Evolutionary conservation across 1,140 invertebrate species (phyloP).

Genomic region (Polypedilum vanderplanki): DNA sequence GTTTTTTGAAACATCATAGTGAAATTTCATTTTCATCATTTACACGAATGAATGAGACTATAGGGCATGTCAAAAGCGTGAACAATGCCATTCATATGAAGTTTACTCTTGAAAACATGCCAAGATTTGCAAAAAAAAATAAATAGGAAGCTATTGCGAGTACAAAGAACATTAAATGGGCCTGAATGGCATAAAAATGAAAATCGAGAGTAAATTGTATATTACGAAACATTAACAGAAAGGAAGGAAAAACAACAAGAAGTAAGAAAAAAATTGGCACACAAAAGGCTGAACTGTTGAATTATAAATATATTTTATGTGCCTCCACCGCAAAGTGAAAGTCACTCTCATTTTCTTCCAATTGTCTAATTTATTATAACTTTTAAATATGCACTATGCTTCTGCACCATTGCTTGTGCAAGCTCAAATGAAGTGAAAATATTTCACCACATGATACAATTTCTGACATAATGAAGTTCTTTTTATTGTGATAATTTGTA

Average conservation of each 20-base stretch:
- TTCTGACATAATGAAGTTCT: too few species aligned
- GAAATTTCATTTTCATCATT: too few species aligned
- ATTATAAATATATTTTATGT: not conserved
- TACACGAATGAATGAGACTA: not conserved
- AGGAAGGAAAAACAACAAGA: not conserved
- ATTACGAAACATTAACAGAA: not conserved
- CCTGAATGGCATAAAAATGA: not conserved
- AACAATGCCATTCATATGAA: conserved; percentile 12
- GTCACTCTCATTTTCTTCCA: not conserved
- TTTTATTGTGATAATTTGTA: too few species aligned
- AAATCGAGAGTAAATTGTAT: not conserved
- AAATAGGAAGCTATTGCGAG: not conserved
- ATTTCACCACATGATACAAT: too few species aligned
- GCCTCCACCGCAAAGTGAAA: not conserved
- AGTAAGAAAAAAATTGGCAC: too few species aligned
- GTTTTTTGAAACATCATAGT: too few species aligned
- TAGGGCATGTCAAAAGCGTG: conserved; percentile 4
- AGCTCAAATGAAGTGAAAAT: not conserved
- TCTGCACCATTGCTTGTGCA: not conserved
- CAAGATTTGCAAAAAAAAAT: not conserved
- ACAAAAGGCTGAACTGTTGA: conserved; percentile 16
- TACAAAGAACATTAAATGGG: not conserved
- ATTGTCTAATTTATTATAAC: conserved; percentile 1
- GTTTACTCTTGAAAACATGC: not conserved
- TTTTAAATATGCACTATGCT: not conserved